phyloP scores from a whole-genome alignment of 2,888 invertebrate species.

The Biston betularia region DNA sequence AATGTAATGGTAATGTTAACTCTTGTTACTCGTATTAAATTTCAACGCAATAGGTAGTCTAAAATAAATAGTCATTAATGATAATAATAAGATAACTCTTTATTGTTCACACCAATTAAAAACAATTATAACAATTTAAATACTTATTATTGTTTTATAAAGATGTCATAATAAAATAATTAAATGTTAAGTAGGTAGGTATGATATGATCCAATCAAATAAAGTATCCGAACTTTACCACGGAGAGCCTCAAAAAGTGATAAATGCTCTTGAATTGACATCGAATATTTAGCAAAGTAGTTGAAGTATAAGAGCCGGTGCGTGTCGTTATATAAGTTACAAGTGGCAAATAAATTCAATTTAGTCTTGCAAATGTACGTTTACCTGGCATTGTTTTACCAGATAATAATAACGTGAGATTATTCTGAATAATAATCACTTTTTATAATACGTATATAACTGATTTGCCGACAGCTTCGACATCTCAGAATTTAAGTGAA shows the following conservation, averaged over 20 bases:
- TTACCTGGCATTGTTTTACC: conserved; percentile 50
- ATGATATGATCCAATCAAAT: no score
- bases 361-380: conserved; percentile 45
- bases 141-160: no score
- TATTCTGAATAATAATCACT: conserved; percentile 36
- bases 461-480: conserved; percentile 29
- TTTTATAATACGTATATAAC: conserved; percentile 19
- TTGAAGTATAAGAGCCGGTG: conserved; percentile 50
- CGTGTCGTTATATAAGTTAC: conserved; percentile 51
- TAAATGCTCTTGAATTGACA: conserved; percentile 40
- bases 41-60: no score
- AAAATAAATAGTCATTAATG: no score
- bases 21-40: no score
- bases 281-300: conserved; percentile 48
- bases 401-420: conserved; percentile 56
- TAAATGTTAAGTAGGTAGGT: no score
- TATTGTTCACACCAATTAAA: no score
- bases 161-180: no score
- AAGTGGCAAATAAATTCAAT: conserved; percentile 53
- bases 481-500: background rate
- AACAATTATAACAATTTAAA: no score
- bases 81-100: no score
- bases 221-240: no score
- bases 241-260: conserved; percentile 6
- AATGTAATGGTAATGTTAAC: no score